phyloP scores from a whole-genome alignment of 2,888 invertebrate species.

The Catocala nupta region DNA sequence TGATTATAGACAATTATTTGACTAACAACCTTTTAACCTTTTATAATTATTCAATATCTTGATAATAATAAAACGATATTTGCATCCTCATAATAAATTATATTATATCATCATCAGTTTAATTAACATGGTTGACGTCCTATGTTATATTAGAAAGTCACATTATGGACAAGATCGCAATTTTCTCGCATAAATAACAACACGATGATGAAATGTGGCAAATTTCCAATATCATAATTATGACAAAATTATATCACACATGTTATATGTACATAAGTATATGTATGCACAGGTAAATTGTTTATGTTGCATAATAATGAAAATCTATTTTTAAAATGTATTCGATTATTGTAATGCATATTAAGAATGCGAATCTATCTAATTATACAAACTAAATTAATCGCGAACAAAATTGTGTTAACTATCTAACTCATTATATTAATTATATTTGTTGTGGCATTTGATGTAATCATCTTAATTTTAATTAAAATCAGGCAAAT shows the following conservation, averaged over 20 bases:
- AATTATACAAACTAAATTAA: neutral
- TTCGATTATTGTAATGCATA: neutral
- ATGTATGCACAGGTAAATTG: too few relatives aligned
- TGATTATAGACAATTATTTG: constrained; percentile 17
- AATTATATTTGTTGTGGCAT: too few relatives aligned
- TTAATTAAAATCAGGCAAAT: too few relatives aligned
- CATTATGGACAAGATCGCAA: constrained; percentile 10
- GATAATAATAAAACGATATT: constrained; percentile 2
- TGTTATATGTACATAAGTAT: too few relatives aligned
- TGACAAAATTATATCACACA: too few relatives aligned
- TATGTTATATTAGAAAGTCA: constrained; percentile 22
- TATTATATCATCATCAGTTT: constrained; percentile 27
- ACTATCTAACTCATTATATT: too few relatives aligned
- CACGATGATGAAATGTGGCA: neutral
- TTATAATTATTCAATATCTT: constrained; percentile 21
- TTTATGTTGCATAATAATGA: neutral
- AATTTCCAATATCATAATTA: neutral
- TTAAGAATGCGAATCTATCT: too few relatives aligned
- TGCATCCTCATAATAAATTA: neutral
- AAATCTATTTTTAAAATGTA: neutral
- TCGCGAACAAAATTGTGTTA: too few relatives aligned
- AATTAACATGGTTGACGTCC: constrained; percentile 10
- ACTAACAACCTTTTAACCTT: constrained; percentile 8
- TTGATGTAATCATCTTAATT: too few relatives aligned
- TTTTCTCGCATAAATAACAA: constrained; percentile 12